Percentiles rank a stretch among this genome's conserved stretches.
phyloP scores from a whole-genome alignment of 2,797 vertebrate species.

The Scolopax rusticola region DNA sequence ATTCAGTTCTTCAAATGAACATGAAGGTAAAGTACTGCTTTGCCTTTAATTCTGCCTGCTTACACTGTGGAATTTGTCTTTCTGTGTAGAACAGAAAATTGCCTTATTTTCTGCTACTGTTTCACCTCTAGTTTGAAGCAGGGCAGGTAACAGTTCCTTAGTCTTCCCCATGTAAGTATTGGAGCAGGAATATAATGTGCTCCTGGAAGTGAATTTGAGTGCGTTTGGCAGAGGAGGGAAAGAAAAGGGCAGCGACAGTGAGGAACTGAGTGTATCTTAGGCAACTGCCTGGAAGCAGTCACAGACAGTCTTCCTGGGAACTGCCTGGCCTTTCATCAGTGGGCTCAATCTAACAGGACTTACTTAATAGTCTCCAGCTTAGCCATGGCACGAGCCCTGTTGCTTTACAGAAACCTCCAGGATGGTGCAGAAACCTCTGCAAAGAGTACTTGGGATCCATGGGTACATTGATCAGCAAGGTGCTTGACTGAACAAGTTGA shows the following conservation, averaged over 20 bases:
- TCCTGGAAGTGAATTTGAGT: background rate
- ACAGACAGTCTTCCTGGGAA: background rate
- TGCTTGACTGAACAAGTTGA: background rate
- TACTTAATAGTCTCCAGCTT: background rate
- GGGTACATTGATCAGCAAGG: no score
- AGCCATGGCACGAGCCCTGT: background rate
- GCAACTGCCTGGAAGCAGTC: background rate
- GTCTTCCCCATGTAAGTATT: background rate
- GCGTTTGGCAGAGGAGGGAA: fast-evolving
- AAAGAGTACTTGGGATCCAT: background rate
- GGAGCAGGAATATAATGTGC: background rate
- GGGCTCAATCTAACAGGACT: background rate
- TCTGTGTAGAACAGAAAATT: background rate
- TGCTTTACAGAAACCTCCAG: background rate
- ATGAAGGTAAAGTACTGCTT: background rate
- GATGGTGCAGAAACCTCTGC: background rate
- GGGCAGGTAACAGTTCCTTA: background rate
- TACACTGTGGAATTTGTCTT: background rate
- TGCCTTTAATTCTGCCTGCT: background rate
- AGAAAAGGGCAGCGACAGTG: background rate
- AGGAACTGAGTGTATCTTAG: background rate
- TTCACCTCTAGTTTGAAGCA: background rate
- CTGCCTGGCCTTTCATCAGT: background rate
- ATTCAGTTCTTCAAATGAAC: background rate
- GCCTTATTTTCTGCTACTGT: background rate